phyloP scores from a whole-genome alignment of 2,888 invertebrate species.

The Linnaemya tessellans region DNA sequence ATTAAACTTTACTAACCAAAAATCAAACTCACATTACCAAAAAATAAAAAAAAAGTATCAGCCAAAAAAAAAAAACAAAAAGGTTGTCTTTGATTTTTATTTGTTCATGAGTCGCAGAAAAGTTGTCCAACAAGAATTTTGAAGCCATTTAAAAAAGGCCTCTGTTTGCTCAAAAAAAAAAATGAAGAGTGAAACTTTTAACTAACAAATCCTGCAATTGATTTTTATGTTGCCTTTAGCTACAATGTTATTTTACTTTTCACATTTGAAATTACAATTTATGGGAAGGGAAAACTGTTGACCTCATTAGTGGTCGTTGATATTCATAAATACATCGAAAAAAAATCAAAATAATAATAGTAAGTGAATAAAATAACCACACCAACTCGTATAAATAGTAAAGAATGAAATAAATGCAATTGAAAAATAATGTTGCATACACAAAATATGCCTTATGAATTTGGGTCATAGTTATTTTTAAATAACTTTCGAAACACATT shows the following conservation, averaged over 20 bases:
- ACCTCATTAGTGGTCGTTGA: constrained; percentile 47
- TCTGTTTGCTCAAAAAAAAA: neutral
- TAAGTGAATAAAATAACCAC: neutral
- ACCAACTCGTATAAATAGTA: neutral
- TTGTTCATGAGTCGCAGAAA: constrained; percentile 23
- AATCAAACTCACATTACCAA: constrained; percentile 28
- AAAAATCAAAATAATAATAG: neutral
- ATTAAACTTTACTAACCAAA: constrained; percentile 28
- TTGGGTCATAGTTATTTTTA: neutral
- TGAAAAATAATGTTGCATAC: neutral
- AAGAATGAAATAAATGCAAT: neutral
- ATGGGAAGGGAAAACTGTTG: constrained; percentile 18
- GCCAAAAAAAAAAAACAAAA: constrained; percentile 12
- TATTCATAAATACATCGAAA: constrained; percentile 14
- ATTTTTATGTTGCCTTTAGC: neutral
- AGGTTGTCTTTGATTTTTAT: constrained; percentile 23
- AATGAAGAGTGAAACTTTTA: constrained; percentile 52
- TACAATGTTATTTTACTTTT: no score
- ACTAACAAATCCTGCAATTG: constrained; percentile 48
- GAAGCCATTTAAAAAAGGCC: constrained; percentile 3
- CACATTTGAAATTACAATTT: constrained; percentile 17
- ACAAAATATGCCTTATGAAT: neutral
- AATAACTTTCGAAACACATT: neutral
- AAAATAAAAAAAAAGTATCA: constrained; percentile 18
- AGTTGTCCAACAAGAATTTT: constrained; percentile 48